A percentile compares a stretch with the other conserved stretches of the same genome.
Evolutionary conservation across 2,797 vertebrate genomes (phyloP).

Genomic region (Urophycis tenuis): DNA sequence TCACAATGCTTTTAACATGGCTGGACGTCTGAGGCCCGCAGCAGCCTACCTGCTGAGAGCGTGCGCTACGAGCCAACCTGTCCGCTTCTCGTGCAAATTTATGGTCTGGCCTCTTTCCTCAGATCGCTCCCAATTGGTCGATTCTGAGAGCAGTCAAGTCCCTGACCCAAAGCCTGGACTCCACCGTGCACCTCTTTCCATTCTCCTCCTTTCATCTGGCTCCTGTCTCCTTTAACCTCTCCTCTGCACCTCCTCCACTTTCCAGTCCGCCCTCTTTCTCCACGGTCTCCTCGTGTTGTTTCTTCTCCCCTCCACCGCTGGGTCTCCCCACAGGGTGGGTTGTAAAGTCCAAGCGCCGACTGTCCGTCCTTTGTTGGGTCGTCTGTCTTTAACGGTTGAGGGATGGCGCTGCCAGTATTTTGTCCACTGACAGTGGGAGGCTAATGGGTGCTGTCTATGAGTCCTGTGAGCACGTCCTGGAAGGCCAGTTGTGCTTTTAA

Average conservation of each 20-base stretch:
- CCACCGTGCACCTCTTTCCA: constrained; percentile 21
- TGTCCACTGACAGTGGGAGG: not conserved
- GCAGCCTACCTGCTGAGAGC: constrained; percentile 71
- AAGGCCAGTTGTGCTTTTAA: not conserved
- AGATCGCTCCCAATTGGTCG: constrained; percentile 45
- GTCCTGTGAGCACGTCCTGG: not conserved
- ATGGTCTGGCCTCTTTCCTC: constrained; percentile 55
- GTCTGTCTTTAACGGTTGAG: constrained; percentile 16
- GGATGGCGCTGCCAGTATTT: constrained; percentile 18
- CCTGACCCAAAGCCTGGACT: constrained; percentile 33
- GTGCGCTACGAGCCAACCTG: constrained; percentile 70
- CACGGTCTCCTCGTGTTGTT: not conserved
- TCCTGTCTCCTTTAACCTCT: not conserved
- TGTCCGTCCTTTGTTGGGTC: constrained; percentile 11
- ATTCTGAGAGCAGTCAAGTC: constrained; percentile 30
- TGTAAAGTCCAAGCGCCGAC: constrained; percentile 23
- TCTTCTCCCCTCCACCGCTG: constrained; percentile 5
- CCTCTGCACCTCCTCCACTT: constrained; percentile 18
- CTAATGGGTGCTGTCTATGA: not conserved
- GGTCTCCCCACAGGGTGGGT: constrained; percentile 26
- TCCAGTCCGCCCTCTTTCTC: not conserved
- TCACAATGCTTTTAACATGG: constrained; percentile 76
- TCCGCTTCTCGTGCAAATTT: constrained; percentile 64
- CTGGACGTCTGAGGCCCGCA: constrained; percentile 62
- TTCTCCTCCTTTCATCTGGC: constrained; percentile 24